A percentile compares a stretch with the other conserved stretches of the same genome.
Evolutionary conservation across 2,797 vertebrate genomes (phyloP).

Genomic region (Eulemur coronatus): DNA sequence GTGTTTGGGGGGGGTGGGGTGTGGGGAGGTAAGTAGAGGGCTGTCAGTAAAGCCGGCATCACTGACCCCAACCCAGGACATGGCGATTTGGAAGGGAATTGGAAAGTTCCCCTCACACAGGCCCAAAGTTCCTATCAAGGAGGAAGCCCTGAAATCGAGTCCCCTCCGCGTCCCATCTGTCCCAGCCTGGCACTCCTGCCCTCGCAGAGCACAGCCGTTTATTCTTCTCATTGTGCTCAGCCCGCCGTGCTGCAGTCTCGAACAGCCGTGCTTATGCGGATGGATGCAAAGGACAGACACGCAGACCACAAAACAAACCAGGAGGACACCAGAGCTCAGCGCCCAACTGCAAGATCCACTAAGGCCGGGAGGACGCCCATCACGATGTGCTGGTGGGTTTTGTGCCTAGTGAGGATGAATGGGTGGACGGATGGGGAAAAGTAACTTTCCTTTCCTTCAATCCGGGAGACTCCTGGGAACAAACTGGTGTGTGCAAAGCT

Average conservation of each 20-base stretch:
- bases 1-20: background rate
- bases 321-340: slow-evolving; percentile 24
- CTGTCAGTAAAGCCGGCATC: background rate
- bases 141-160: background rate
- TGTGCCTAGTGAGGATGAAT: background rate
- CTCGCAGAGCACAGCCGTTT: background rate
- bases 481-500: background rate
- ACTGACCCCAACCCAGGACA: background rate
- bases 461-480: background rate
- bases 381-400: background rate
- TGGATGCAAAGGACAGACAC: background rate
- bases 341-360: background rate
- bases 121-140: background rate
- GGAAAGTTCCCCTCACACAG: background rate
- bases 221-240: background rate
- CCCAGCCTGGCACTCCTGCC: background rate
- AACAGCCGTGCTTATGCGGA: background rate
- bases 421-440: background rate
- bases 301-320: slow-evolving; percentile 38
- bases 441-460: background rate
- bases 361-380: background rate
- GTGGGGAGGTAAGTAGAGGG: background rate
- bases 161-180: background rate
- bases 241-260: background rate
- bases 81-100: background rate